Base-by-base conservation (phyloP, 2,797 vertebrate species). In the Spizella passerina region DNA sequence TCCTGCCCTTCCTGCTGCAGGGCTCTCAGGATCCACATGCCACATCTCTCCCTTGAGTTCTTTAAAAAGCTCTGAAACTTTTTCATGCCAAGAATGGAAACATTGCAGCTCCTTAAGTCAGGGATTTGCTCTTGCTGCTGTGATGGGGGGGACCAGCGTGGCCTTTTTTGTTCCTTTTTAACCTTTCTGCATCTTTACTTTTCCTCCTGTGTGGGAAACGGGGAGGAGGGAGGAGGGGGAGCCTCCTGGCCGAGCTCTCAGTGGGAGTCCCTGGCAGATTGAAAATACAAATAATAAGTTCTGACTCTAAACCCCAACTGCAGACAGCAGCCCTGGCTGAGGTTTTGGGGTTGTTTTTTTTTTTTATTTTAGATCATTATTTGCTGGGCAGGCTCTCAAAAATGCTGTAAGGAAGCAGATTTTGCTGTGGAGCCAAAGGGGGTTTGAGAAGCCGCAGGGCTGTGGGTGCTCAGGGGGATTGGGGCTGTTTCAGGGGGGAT, bases 211-310 rank as follows among this genome's bases (percentile, higher is more conserved):
- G 79, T 88, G 89, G 85, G 88, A 91, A 91, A 56, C 0, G 12
- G 72, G 79, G 82, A 76, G 92, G 82, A 71, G 80, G 68, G 68
- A 65, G 89, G 46, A 78, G 55, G 50, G 63, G 55, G 87, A 80
- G 29, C 66, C 66, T 2, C 63, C 79, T 75, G 87, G 79, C 95
- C 43, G 19, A 22, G 79, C 77, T 83, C 93, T 68, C 87, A 30
- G 91, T 72, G 73, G 72, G 91, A 83, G 77, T 76, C 80, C 77
- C 57, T 56, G 93, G 82, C 87, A 93, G 85, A 83, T 12, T 88
- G 80, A 83, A 93, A 93, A 90, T 64, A 86, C 76, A 29, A 92
- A 84, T 91, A 92, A 86, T 75, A 91, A 88, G 90, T 86, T 93
- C 36, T 83, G 88, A 94, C 94, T 94, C 55, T 92, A 79, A 95